phyloP scores from a whole-genome alignment of 2,797 vertebrate genomes.

The Schizopygopsis malacanthus region DNA sequence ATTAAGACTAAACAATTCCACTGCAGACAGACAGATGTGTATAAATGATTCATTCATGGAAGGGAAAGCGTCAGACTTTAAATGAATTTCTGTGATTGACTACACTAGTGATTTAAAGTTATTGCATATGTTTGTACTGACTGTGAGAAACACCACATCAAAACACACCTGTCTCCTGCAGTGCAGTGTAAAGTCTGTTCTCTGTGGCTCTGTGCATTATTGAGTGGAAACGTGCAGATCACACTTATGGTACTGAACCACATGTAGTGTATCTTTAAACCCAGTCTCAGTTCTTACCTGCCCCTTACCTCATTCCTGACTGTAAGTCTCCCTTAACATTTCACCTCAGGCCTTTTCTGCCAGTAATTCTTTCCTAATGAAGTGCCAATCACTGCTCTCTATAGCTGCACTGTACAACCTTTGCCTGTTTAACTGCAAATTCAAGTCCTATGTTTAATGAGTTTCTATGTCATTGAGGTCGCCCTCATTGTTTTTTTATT shows the following conservation, averaged over 20 bases:
- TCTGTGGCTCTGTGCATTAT: not conserved
- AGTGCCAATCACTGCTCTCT: conserved; percentile 13
- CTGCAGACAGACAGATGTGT: conserved; percentile 17
- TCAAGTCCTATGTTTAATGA: not conserved
- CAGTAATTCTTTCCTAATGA: conserved; percentile 29
- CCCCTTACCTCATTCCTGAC: not conserved
- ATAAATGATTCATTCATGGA: conserved; percentile 7
- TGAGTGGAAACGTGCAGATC: not conserved
- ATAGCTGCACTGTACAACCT: conserved; percentile 1
- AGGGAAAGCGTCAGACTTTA: conserved; percentile 43
- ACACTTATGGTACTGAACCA: conserved; percentile 1
- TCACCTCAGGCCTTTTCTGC: conserved; percentile 30
- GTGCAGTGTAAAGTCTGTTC: conserved; percentile 8
- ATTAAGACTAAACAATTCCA: conserved; percentile 40
- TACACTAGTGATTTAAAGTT: conserved; percentile 39
- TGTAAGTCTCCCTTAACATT: not conserved
- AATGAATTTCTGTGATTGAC: conserved; percentile 50
- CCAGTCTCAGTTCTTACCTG: not conserved
- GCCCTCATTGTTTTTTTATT: not conserved
- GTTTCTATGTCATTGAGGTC: not conserved
- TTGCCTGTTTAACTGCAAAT: not conserved
- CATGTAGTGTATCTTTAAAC: not conserved
- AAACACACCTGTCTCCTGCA: conserved; percentile 11
- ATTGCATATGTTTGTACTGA: conserved; percentile 5
- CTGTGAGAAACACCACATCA: conserved; percentile 35